Evolutionary conservation across 1,140 invertebrate genomes (phyloP).

Genomic region (Panagrolaimus sp.): DNA sequence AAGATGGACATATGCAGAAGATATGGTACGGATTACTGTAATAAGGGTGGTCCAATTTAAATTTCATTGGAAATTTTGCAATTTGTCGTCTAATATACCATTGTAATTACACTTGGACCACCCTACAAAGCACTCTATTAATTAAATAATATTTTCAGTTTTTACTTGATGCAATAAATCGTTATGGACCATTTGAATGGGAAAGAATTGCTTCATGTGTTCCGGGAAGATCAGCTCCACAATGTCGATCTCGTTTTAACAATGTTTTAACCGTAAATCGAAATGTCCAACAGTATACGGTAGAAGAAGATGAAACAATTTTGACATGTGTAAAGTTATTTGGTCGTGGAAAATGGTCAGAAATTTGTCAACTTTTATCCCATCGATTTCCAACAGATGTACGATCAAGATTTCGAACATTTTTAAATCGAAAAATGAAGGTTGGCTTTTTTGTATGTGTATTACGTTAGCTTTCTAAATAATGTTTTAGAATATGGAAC

Average conservation of each 20-base stretch:
- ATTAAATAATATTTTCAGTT: conserved; percentile 1
- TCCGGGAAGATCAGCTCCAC: neutral
- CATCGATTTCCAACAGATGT: neutral
- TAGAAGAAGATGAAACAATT: conserved; percentile 1
- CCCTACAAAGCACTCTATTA: too few species aligned
- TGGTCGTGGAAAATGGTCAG: conserved; percentile 2
- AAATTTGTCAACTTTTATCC: neutral
- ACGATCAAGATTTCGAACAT: neutral
- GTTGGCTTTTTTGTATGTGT: neutral
- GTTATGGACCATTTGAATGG: conserved; percentile 2
- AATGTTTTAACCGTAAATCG: neutral
- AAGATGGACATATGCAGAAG: neutral
- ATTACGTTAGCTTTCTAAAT: too few species aligned
- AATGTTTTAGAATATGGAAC: too few species aligned
- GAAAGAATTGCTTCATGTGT: neutral
- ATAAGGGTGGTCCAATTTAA: neutral
- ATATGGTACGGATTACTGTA: neutral
- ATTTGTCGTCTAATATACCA: too few species aligned
- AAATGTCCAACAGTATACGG: neutral
- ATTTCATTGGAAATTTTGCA: too few species aligned
- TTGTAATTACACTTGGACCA: too few species aligned
- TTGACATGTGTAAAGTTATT: neutral
- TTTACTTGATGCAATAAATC: neutral
- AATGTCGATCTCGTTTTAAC: neutral
- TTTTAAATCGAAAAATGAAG: neutral